Percentiles rank a stretch among this genome's conserved stretches.
phyloP scores from a whole-genome alignment of 2,888 invertebrate genomes.

The Aricia artaxerxes region DNA sequence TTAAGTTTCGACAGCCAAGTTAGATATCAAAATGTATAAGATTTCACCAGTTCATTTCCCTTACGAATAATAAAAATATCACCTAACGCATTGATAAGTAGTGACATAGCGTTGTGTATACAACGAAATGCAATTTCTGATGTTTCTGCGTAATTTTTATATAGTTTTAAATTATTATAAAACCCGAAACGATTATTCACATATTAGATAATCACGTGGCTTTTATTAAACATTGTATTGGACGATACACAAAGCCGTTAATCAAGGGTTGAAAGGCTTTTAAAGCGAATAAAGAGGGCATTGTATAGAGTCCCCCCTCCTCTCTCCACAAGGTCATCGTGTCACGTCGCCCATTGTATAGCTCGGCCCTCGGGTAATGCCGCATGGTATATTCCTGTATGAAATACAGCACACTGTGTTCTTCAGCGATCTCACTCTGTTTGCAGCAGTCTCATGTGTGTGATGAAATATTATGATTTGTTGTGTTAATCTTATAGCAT shows the following conservation, averaged over 20 bases:
- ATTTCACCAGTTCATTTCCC: too few relatives aligned
- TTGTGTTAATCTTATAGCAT: background rate
- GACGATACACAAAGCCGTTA: background rate
- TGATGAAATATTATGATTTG: background rate
- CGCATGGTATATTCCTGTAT: background rate
- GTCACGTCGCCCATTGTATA: background rate
- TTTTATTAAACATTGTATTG: background rate
- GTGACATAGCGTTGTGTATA: background rate
- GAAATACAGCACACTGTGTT: background rate
- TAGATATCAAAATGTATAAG: background rate
- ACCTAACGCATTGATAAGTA: too few relatives aligned
- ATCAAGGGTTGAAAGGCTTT: constrained; percentile 3
- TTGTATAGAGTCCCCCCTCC: background rate
- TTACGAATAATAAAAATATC: too few relatives aligned
- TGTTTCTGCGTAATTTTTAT: background rate
- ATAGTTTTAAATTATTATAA: too few relatives aligned
- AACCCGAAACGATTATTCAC: too few relatives aligned
- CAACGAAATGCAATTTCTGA: background rate
- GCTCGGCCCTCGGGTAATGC: background rate
- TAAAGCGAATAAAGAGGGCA: background rate
- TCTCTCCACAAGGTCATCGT: background rate
- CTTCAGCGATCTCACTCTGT: background rate
- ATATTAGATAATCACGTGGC: background rate
- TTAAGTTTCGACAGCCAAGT: too few relatives aligned
- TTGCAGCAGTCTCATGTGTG: background rate